These are phyloP conservation scores for Muscina levida DNA, from an alignment of 2,888 invertebrate genomes.

Conservation along the genomic window DNA sequence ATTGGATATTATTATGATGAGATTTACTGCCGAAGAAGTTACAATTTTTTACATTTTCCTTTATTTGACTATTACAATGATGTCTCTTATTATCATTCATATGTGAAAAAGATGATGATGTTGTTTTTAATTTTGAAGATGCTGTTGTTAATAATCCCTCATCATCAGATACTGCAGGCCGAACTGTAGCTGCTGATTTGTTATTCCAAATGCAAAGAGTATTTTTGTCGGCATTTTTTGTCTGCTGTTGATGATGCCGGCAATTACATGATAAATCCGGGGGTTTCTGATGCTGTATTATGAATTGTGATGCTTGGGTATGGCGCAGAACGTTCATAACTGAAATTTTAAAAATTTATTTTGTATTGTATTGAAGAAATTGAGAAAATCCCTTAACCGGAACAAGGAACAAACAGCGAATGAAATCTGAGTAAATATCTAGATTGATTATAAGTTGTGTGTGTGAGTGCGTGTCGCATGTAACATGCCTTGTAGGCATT, in stretches of 20 bases:
- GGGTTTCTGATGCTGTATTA: conserved; percentile 3
- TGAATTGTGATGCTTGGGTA: conserved; percentile 15
- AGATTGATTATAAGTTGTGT: too few relatives aligned
- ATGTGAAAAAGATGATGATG: not conserved
- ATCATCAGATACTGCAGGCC: conserved; percentile 5
- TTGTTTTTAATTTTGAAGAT: not conserved
- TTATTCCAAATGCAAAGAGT: not conserved
- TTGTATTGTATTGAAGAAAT: not conserved
- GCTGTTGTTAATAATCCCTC: not conserved
- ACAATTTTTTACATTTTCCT: conserved; percentile 44
- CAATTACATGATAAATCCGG: conserved; percentile 21
- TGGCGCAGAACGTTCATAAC: conserved; percentile 27
- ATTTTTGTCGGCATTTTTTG: conserved; percentile 4
- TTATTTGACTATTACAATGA: conserved; percentile 22
- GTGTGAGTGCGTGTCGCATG: too few relatives aligned
- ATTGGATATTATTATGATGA: conserved; percentile 22
- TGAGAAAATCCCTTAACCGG: not conserved
- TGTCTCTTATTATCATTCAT: conserved; percentile 5
- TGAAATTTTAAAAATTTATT: conserved; percentile 9
- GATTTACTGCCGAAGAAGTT: conserved; percentile 4
- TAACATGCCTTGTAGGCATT: too few relatives aligned
- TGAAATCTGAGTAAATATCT: too few relatives aligned
- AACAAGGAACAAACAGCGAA: conserved; percentile 13
- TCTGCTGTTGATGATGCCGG: not conserved
- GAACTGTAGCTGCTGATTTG: conserved; percentile 1